Conservation (phyloP, 2,797 vertebrate species). For the Falco biarmicus region DNA sequence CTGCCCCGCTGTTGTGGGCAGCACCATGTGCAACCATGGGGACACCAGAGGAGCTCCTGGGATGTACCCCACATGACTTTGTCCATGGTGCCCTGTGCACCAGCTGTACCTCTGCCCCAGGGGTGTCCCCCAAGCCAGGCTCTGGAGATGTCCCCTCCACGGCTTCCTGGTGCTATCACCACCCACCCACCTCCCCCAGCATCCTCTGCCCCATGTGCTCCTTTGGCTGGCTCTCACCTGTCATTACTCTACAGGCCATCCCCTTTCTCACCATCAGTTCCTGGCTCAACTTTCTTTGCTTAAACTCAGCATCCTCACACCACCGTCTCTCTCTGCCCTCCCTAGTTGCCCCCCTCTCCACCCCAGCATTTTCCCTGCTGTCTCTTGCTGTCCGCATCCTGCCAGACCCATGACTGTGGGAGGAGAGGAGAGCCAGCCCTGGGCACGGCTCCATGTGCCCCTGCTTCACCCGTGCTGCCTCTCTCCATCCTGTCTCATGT, state of each 20-base stretch:
- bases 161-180: not conserved
- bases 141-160: not conserved
- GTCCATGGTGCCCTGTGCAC: not conserved
- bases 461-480: fast-evolving
- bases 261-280: not conserved
- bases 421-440: not conserved
- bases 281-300: not conserved
- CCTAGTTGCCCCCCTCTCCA: too few species aligned
- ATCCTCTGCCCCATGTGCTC: not conserved
- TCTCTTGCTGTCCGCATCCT: not conserved
- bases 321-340: fast-evolving
- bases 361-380: fast-evolving
- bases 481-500: not conserved
- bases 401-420: not conserved
- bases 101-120: not conserved
- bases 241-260: fast-evolving
- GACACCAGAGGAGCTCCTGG: fast-evolving
- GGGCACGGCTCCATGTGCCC: fast-evolving
- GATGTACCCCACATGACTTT: not conserved
- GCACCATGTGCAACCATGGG: fast-evolving
- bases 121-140: not conserved
- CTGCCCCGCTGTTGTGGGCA: not conserved
- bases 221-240: not conserved
- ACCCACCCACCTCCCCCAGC: not conserved
- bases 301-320: not conserved